phyloP scores from a whole-genome alignment of 64 coral and sea anemone species.

The Montipora sp. region DNA sequence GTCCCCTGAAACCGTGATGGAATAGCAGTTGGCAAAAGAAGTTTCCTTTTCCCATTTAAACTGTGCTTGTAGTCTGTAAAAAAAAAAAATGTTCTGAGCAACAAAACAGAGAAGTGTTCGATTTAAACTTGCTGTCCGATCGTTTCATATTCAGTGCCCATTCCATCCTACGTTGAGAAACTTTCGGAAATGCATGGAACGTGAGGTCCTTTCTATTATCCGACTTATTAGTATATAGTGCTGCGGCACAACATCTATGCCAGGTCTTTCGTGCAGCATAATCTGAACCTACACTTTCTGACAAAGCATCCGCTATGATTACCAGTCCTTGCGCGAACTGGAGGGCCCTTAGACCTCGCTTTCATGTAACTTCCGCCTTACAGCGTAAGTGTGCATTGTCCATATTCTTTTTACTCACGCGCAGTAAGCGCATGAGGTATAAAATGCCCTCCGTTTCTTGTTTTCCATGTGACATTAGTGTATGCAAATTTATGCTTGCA shows the following conservation, averaged over 20 bases:
- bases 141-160: constrained; percentile 57
- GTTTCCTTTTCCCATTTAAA: constrained; percentile 33
- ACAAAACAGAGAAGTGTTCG: constrained; percentile 3
- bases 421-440: no score
- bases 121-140: neutral
- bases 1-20: constrained; percentile 44
- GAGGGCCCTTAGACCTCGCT: no score
- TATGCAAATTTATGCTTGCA: no score
- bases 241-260: neutral
- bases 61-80: neutral
- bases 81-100: constrained; percentile 19
- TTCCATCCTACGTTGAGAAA: neutral
- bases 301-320: no score
- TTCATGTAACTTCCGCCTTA: no score
- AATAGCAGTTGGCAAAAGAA: constrained; percentile 24
- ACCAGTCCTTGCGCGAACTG: no score
- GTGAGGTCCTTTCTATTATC: neutral
- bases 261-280: no score
- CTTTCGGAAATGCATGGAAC: neutral
- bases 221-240: neutral
- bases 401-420: no score
- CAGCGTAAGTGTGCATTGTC: no score
- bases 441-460: no score
- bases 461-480: no score
- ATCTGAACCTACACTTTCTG: no score